Base-by-base conservation (phyloP, 2,797 vertebrate genomes). In the Brachymystax lenok region DNA sequence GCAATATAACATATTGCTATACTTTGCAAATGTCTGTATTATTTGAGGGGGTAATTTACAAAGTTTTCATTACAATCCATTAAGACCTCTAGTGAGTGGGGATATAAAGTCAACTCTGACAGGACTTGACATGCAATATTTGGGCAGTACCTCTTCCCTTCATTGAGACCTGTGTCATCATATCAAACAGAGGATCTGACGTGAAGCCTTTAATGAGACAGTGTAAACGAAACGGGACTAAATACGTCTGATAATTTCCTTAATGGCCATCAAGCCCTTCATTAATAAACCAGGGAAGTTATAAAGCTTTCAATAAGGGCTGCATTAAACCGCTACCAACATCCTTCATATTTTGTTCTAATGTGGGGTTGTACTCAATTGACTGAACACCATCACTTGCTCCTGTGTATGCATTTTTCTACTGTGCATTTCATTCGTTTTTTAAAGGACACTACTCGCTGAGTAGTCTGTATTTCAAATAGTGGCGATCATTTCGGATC, bases 231-330 rank as follows among this genome's bases (percentile, higher is more conserved):
- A 54, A 74, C 74, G 54, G 77, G 75, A 71, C 80, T 85, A 92
- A 89, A 87, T 89, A 88, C 88, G 90, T 92, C 90, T 91, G 51
- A 77, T 61, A 3, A 61, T 84, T 77, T 69, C 54, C 71, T 73
- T 87, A 86, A 86, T 83, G 82, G 81, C 46, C 82, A 84, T 82
- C 74, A 87, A 82, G 70, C 24, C 70, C 67, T 56, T 82, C 64
- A 79, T 88, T 87, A 74, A 88, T 84, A 83, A 86, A 74, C 30
- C 16, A 76, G 76, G 66, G 69, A 73, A 70, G 76, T 83, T 74
- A 73, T 24, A 76, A 33, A 40, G 70, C 63, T 50, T 66, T 67
- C 76, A 78, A 81, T 73, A 80, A 76, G 68, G 66, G 21, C 51
- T 78, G 77, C 80, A 81, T 51, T 77, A 68, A 64, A 64, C 63